A percentile compares a stretch with the other conserved stretches of the same genome.
Evolutionary conservation across 2,888 invertebrate genomes (phyloP).

Genomic region (Brenthis hecate): DNA sequence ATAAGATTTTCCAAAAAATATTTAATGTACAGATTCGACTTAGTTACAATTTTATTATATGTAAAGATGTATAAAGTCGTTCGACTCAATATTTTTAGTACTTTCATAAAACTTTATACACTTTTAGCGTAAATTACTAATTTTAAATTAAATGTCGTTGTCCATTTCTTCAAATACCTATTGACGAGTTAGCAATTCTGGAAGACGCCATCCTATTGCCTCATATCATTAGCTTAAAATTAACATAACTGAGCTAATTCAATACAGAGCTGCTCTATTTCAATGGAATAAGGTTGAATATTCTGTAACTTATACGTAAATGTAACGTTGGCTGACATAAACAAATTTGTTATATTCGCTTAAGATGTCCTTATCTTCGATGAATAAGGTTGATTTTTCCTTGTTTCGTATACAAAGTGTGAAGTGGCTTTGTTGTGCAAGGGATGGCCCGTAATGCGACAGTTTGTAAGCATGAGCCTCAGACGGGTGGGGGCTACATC

Average conservation of each 20-base stretch:
- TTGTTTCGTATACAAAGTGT: conserved; percentile 34
- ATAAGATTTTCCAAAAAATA: too few relatives aligned
- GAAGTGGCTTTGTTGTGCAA: conserved; percentile 60
- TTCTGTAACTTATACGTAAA: conserved; percentile 42
- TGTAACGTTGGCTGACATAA: conserved; percentile 46
- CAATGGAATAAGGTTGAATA: conserved; percentile 53
- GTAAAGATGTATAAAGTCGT: too few relatives aligned
- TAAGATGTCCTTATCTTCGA: conserved; percentile 44
- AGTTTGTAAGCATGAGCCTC: conserved; percentile 82
- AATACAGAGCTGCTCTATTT: conserved; percentile 50
- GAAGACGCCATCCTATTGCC: conserved; percentile 43
- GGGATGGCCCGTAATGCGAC: conserved; percentile 78
- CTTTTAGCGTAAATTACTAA: too few relatives aligned
- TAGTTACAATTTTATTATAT: too few relatives aligned
- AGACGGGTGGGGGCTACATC: conserved; percentile 57
- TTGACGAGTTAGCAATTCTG: conserved; percentile 38
- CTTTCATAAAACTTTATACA: too few relatives aligned
- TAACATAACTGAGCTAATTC: conserved; percentile 63
- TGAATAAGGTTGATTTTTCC: conserved; percentile 54
- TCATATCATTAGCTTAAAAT: conserved; percentile 75
- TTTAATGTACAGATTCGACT: too few relatives aligned
- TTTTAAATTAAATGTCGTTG: conserved; percentile 1
- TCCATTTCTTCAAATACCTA: conserved; percentile 26
- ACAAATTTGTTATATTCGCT: conserved; percentile 48
- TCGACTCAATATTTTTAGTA: too few relatives aligned